Conservation (phyloP, 2,797 vertebrate genomes). For the Menidia menidia region DNA sequence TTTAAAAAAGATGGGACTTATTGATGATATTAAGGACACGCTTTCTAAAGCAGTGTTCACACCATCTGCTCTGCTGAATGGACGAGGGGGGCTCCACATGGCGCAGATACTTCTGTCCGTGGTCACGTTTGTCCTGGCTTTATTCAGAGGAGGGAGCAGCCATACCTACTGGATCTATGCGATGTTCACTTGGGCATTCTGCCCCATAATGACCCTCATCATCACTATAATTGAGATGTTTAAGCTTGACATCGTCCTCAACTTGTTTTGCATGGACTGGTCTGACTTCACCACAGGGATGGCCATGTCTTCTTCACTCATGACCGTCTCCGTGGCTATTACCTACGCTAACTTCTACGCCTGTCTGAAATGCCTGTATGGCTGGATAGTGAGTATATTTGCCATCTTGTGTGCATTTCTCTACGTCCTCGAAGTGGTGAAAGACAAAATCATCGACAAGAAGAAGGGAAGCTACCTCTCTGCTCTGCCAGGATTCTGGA, state of each 20-base stretch:
- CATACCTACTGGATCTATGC: conserved; percentile 81
- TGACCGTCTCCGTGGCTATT: conserved; percentile 83
- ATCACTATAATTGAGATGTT: conserved; percentile 84
- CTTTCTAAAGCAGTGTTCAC: conserved; percentile 60
- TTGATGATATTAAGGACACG: conserved; percentile 41
- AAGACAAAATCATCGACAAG: conserved; percentile 72
- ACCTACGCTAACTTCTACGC: conserved; percentile 80
- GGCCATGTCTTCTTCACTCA: conserved; percentile 84
- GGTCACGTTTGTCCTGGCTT: conserved; percentile 62
- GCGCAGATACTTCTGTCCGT: conserved; percentile 63
- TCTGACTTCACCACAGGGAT: conserved; percentile 85
- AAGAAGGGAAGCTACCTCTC: conserved; percentile 81
- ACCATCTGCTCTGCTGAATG: conserved; percentile 49
- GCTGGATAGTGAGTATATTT: conserved; percentile 71
- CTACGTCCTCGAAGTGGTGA: conserved; percentile 80
- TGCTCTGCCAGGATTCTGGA: conserved; percentile 84
- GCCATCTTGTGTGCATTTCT: conserved; percentile 78
- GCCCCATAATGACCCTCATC: conserved; percentile 80
- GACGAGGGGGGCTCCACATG: conserved; percentile 68
- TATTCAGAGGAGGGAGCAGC: conserved; percentile 57
- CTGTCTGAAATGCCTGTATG: conserved; percentile 60
- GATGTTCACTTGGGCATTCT: conserved; percentile 88
- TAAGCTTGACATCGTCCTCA: conserved; percentile 64
- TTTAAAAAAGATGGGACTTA: conserved; percentile 52
- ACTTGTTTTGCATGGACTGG: conserved; percentile 69